A percentile compares a stretch with the other conserved stretches of the same genome.
Evolutionary conservation across 2,888 invertebrate species (phyloP).

Genomic region (Eupithecia abbreviata): DNA sequence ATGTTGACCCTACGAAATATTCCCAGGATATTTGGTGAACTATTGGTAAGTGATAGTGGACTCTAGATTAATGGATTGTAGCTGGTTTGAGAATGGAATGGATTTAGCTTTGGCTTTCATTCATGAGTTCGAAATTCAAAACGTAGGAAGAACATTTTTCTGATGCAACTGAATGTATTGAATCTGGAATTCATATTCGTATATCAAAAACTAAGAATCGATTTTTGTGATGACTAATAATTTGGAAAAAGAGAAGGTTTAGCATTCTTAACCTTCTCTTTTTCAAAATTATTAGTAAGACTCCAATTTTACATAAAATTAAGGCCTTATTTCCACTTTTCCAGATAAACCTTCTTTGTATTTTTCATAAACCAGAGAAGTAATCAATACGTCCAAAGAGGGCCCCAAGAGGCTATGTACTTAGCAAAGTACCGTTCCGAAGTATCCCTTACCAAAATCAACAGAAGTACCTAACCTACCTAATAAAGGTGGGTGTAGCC

Average conservation of each 20-base stretch:
- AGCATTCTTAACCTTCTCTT: background rate
- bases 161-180: background rate
- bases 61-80: constrained; percentile 5
- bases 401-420: background rate
- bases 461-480: constrained; percentile 20
- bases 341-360: background rate
- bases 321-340: background rate
- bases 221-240: background rate
- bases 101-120: constrained; percentile 9
- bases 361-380: background rate
- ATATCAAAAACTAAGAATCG: background rate
- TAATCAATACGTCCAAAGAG: background rate
- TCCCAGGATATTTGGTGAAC: constrained; percentile 60
- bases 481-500: constrained; percentile 24
- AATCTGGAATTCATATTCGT: background rate
- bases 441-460: constrained; percentile 31
- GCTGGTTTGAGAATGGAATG: constrained; percentile 20
- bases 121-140: constrained; percentile 13
- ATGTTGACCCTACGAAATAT: constrained; percentile 65
- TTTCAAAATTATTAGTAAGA: too few species aligned
- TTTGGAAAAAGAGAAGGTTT: background rate
- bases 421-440: background rate
- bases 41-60: background rate
- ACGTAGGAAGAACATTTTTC: background rate
- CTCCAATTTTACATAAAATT: background rate